Percentiles rank a stretch among this genome's conserved stretches.
phyloP scores from a whole-genome alignment of 2,888 invertebrate species.

The Coecobrya sp. region DNA sequence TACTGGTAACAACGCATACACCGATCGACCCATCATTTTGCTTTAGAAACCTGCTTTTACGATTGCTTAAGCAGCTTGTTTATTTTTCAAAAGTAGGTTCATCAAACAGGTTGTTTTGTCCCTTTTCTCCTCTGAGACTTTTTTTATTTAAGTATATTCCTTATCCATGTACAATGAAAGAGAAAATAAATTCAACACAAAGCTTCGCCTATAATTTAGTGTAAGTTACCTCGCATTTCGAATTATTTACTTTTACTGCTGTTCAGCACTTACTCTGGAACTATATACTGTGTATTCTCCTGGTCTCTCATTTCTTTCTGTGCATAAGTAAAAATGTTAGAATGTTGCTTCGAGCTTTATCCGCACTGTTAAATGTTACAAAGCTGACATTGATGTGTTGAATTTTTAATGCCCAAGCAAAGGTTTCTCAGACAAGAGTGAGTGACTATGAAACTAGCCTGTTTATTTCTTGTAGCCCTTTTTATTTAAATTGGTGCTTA shows the following conservation, averaged over 20 bases:
- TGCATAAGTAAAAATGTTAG: not conserved
- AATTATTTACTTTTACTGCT: not conserved
- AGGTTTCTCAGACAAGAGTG: not conserved
- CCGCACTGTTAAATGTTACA: not conserved
- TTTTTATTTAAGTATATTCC: too few species aligned
- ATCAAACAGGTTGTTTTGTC: conserved; percentile 66
- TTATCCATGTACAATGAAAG: not conserved
- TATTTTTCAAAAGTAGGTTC: conserved; percentile 26
- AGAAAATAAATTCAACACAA: not conserved
- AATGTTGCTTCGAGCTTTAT: not conserved
- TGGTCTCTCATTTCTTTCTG: not conserved
- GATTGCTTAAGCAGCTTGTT: not conserved
- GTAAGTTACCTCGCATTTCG: too few species aligned
- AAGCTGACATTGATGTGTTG: conserved; percentile 73
- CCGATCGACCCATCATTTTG: too few species aligned
- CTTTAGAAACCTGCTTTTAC: too few species aligned
- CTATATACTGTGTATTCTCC: not conserved
- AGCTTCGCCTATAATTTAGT: not conserved
- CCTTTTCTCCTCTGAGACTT: not conserved
- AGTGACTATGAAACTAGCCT: not conserved
- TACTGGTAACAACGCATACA: too few species aligned
- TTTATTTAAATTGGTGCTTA: not conserved
- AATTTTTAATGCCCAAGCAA: conserved; percentile 73
- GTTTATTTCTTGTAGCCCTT: conserved; percentile 4
- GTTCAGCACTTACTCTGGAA: conserved; percentile 4